These are phyloP conservation scores for Meloidogyne floridensis DNA, from an alignment of 1,140 invertebrate genomes.

Conservation along the genomic window DNA sequence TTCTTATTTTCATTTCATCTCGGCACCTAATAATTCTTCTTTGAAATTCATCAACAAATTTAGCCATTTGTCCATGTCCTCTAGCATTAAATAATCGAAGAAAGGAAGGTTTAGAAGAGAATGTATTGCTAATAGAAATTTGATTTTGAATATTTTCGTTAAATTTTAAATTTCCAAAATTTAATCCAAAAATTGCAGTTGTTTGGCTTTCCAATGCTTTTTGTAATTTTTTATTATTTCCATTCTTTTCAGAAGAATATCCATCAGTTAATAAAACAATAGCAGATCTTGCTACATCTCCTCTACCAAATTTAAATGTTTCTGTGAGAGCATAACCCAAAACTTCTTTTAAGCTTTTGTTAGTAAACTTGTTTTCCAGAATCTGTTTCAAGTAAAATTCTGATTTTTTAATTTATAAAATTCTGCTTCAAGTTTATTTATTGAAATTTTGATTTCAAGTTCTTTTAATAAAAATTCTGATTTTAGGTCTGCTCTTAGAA, in stretches of 20 bases:
- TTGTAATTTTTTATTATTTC: neutral
- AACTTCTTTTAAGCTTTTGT: neutral
- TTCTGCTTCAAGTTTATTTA: too few relatives aligned
- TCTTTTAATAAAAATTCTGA: too few relatives aligned
- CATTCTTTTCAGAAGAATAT: neutral
- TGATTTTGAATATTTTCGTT: slow-evolving; percentile 6
- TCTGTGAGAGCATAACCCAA: slow-evolving; percentile 9
- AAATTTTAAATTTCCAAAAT: slow-evolving; percentile 1
- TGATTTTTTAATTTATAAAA: too few relatives aligned
- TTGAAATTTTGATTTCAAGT: too few relatives aligned
- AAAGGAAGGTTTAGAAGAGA: neutral
- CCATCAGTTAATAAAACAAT: slow-evolving; percentile 1
- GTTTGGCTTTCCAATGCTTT: neutral
- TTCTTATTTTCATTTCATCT: neutral
- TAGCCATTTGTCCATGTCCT: slow-evolving; percentile 14
- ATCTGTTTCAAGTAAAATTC: too few relatives aligned
- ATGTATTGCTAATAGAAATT: neutral
- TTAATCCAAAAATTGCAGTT: slow-evolving; percentile 5
- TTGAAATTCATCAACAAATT: slow-evolving; percentile 28
- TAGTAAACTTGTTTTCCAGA: neutral
- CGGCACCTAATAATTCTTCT: slow-evolving; percentile 15
- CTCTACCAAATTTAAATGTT: neutral
- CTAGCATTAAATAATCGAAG: slow-evolving; percentile 9
- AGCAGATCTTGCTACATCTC: neutral
- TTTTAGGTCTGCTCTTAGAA: too few relatives aligned